Evolutionary conservation across 2,888 invertebrate species (phyloP).

Genomic region (Gortyna flavago): DNA sequence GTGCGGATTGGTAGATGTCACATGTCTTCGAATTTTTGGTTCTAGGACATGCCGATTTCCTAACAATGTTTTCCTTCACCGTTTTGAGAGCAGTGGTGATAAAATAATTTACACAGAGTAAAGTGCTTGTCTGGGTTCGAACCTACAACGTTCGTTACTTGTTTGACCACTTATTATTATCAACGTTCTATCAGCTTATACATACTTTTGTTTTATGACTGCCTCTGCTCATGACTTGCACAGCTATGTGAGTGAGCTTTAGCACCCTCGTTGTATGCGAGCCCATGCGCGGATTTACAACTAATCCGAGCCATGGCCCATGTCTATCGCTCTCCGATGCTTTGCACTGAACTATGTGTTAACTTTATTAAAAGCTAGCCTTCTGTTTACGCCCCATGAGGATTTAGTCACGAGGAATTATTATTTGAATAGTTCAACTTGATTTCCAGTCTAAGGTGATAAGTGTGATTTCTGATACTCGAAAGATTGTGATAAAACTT

Average conservation of each 20-base stretch:
- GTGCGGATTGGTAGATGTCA: not conserved
- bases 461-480: not conserved
- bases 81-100: not conserved
- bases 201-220: not conserved
- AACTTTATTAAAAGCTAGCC: constrained; percentile 85
- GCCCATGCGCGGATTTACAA: constrained; percentile 84
- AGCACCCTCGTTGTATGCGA: constrained; percentile 81
- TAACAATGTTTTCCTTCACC: not conserved
- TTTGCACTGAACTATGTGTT: constrained; percentile 75
- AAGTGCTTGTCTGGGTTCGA: not conserved
- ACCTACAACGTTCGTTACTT: not conserved
- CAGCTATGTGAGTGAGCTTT: constrained; percentile 56
- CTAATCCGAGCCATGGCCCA: constrained; percentile 78
- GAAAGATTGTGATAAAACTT: constrained; percentile 12
- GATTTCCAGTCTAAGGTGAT: not conserved
- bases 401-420: constrained; percentile 26
- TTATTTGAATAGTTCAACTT: constrained; percentile 15
- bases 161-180: not conserved
- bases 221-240: constrained; percentile 59
- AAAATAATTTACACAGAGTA: too few relatives aligned
- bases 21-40: not conserved
- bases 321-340: constrained; percentile 79
- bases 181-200: not conserved
- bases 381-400: constrained; percentile 53
- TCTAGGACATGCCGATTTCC: not conserved